Evolutionary conservation across 2,888 invertebrate species (phyloP), one percentile per base, ranked within the genome.

Genomic region (Mesochorus sp.): DNA sequence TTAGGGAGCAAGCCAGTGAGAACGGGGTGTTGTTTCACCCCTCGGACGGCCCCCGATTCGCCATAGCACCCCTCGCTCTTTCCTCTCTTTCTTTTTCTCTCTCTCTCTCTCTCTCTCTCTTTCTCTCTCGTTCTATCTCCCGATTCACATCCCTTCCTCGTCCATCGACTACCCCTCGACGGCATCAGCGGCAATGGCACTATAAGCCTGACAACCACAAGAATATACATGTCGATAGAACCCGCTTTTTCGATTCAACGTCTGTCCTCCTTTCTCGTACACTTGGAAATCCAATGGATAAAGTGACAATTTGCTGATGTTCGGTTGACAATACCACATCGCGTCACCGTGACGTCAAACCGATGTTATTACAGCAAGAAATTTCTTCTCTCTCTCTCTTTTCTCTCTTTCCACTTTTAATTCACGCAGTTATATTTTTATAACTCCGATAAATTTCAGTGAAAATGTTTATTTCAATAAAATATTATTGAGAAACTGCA

Each of bases 11-110:
- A 82, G 82, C 74, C 79, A 84, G 84, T 86, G 87, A 86, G 86
- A 88, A 87, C 83, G 85, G 86, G 88, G 87, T 89, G 89, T 89
- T 89, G 86, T 89, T 89, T 88, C 87, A 89, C 88, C 88, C 88
- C 87, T 85, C 86, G 78, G 79, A 74, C 77, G 71, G 67, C 76
- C 76, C 72, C 81, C 78, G 74, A 55, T 71, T 79, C 82, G 73
- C 82, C 76, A 79, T 72, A 77, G 77, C 82, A 83, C 84, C 84
- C 83, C 61, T 75, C 64, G 8, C 42, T 44, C 21, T 37, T 68
- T 55, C 49, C 42, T 44, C 14, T 17, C 28, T 44, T 37, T 42
- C 28, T 49, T 42, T 47, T 21, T 55, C 47, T n/a, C 21, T 44
- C 61, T 44, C 14, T 12, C 64, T 71, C 49, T 57, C 26, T n/a